phyloP scores from a whole-genome alignment of 2,113 vertebrate species.

The Fulmarus glacialis region DNA sequence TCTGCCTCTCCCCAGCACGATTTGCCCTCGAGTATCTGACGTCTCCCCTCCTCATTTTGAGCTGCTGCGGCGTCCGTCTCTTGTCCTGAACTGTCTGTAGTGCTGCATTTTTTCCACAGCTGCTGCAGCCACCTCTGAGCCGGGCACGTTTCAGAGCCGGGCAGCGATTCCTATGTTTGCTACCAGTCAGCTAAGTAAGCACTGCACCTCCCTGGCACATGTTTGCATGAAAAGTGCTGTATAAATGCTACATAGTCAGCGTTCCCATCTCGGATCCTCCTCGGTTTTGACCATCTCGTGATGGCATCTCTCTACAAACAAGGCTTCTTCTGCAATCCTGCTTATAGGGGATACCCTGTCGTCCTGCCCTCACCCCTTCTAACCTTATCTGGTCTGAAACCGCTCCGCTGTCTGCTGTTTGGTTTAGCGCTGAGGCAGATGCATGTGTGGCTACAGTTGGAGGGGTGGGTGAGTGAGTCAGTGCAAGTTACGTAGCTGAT shows the following conservation, averaged over 20 bases:
- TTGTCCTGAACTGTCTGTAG: not conserved
- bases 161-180: not conserved
- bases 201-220: not conserved
- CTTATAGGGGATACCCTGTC: accelerated
- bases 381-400: not conserved
- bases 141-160: not conserved
- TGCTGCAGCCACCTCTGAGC: not conserved
- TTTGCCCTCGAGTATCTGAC: not conserved
- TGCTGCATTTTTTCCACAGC: not conserved
- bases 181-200: not conserved
- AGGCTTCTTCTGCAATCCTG: not conserved
- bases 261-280: not conserved
- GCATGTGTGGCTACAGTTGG: slow-evolving; percentile 40
- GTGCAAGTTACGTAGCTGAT: not conserved
- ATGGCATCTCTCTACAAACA: not conserved
- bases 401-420: not conserved
- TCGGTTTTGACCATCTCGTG: not conserved
- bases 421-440: slow-evolving; percentile 26
- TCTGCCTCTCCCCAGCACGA: not conserved
- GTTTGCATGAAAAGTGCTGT: slow-evolving; percentile 17
- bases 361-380: not conserved
- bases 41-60: not conserved
- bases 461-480: not conserved
- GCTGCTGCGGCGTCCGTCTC: not conserved
- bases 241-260: slow-evolving; percentile 53